Conservation (phyloP, 2,113 vertebrate species). For the Pogona vitticeps region DNA sequence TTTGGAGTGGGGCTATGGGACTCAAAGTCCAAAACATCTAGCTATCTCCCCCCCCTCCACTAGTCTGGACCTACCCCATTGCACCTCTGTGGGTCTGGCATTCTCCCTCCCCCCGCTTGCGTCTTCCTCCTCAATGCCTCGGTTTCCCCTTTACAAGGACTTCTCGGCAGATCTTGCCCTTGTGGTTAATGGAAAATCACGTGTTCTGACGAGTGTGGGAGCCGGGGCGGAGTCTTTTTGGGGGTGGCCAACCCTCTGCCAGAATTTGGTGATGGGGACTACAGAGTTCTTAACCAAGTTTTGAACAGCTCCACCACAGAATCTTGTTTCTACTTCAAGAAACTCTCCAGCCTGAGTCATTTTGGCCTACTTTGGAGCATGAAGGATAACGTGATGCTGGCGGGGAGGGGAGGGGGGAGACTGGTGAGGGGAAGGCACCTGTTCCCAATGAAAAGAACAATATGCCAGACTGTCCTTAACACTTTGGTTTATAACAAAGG, state of each 20-base stretch:
- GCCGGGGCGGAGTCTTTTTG: not conserved
- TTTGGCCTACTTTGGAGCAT: not conserved
- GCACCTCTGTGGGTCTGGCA: not conserved
- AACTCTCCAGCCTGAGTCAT: not conserved
- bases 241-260: not conserved
- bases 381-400: not conserved
- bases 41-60: too few species aligned
- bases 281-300: not conserved
- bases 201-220: not conserved
- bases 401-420: too few species aligned
- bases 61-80: not conserved
- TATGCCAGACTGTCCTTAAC: not conserved
- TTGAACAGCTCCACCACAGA: too few species aligned
- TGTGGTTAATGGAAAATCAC: not conserved
- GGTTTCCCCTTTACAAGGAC: not conserved
- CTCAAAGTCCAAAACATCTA: too few species aligned
- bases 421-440: not conserved
- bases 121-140: not conserved
- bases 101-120: too few species aligned
- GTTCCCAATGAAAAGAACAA: not conserved
- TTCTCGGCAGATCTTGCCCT: not conserved
- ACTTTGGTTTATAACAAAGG: not conserved
- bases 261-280: not conserved
- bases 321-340: not conserved
- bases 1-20: too few species aligned